phyloP scores from a whole-genome alignment of 2,888 invertebrate genomes.

The Morinoia aosen region DNA sequence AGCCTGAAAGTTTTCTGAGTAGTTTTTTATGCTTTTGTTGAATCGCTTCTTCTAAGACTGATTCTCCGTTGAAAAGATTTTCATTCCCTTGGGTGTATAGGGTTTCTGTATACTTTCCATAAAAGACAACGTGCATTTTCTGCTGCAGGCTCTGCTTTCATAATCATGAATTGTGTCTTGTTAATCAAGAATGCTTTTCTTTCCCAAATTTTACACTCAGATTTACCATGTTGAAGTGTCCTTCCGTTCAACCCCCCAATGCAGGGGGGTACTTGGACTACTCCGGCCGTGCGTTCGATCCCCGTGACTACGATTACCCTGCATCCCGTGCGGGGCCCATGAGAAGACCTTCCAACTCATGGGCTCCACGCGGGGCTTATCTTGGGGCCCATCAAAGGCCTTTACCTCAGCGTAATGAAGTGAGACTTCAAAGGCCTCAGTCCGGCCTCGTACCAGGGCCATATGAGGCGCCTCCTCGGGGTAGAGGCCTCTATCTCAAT shows the following conservation, averaged over 20 bases:
- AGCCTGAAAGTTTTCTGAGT: no score
- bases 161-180: background rate
- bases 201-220: background rate
- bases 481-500: background rate
- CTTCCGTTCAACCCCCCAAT: background rate
- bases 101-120: no score
- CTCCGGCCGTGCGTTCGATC: background rate
- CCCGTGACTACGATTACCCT: conserved; percentile 41
- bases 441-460: background rate
- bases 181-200: background rate
- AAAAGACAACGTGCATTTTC: background rate
- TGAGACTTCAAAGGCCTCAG: conserved; percentile 18
- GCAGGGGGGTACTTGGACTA: background rate
- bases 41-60: no score
- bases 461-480: background rate
- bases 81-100: no score
- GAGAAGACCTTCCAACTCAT: conserved; percentile 24
- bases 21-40: no score
- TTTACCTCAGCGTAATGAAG: background rate
- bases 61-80: background rate
- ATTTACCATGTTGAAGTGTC: background rate
- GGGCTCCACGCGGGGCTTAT: conserved; percentile 12
- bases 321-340: conserved; percentile 12
- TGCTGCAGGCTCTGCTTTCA: background rate
- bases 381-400: background rate